These are phyloP conservation scores for Macrostomum lignano DNA, from an alignment of 1,140 invertebrate species.

Conservation along the genomic window DNA sequence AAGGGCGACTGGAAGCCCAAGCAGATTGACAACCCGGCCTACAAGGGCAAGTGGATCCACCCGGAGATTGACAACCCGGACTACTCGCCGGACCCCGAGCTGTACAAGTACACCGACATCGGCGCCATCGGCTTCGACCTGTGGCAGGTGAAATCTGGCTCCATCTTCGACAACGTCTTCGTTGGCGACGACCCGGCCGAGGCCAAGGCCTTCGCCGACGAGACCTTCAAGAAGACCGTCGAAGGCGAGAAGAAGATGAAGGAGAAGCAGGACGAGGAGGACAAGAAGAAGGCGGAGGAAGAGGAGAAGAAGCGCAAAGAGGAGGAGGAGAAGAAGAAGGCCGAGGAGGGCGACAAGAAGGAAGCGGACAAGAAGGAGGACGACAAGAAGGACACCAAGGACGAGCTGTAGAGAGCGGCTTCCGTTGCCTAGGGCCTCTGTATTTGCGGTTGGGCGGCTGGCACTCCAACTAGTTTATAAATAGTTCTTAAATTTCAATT, in stretches of 20 bases:
- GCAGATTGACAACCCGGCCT: slow-evolving; percentile 86
- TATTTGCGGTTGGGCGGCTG: too few species aligned
- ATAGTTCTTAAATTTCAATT: too few species aligned
- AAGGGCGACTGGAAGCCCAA: slow-evolving; percentile 56
- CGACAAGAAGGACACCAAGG: too few species aligned
- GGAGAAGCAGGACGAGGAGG: slow-evolving; percentile 3
- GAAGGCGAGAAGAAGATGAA: slow-evolving; percentile 3
- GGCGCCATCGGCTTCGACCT: slow-evolving; percentile 78
- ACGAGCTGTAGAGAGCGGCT: too few species aligned
- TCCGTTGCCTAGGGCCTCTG: too few species aligned
- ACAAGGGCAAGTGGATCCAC: slow-evolving; percentile 82
- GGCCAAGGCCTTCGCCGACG: slow-evolving; percentile 33
- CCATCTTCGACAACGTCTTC: slow-evolving; percentile 88
- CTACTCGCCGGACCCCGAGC: slow-evolving; percentile 44
- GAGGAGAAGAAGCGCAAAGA: slow-evolving; percentile 3
- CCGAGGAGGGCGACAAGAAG: not conserved
- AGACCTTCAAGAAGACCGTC: slow-evolving; percentile 17
- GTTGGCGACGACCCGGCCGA: slow-evolving; percentile 59
- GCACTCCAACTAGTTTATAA: too few species aligned
- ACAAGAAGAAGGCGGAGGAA: slow-evolving; percentile 1
- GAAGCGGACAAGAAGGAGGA: slow-evolving; percentile 1
- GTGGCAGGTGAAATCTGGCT: slow-evolving; percentile 90
- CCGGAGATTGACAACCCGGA: slow-evolving; percentile 97
- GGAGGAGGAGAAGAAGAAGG: too few species aligned
- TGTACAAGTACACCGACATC: slow-evolving; percentile 63